Evolutionary conservation across 2,888 invertebrate species (phyloP).

Genomic region (Lasioglossum pauxillum): DNA sequence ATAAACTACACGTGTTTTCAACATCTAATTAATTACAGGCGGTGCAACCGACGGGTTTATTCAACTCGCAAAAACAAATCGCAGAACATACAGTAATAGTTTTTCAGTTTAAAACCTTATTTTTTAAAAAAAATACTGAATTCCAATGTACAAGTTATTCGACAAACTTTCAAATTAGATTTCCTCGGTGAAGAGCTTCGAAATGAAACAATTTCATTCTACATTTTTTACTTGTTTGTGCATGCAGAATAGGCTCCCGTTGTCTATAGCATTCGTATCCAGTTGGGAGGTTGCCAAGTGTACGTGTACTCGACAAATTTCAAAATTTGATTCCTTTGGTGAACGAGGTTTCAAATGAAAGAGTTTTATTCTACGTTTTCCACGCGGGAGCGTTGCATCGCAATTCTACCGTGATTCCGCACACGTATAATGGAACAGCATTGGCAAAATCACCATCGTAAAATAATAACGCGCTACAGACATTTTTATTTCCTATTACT

Average conservation of each 20-base stretch:
- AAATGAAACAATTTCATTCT: slow-evolving; percentile 3
- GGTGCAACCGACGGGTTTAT: neutral
- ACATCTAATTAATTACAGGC: neutral
- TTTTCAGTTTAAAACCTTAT: neutral
- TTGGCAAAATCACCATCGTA: neutral
- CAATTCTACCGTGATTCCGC: neutral
- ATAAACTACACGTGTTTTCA: neutral
- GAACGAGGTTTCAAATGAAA: neutral
- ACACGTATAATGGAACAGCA: neutral
- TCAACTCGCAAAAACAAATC: neutral
- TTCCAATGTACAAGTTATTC: neutral
- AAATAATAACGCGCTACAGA: neutral
- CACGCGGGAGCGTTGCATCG: neutral
- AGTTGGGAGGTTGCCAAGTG: slow-evolving; percentile 6
- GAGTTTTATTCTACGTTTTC: neutral
- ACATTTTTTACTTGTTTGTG: slow-evolving; percentile 5
- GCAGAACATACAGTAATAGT: neutral
- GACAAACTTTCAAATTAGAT: neutral
- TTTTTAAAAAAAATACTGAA: neutral
- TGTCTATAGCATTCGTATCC: neutral
- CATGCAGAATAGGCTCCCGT: neutral
- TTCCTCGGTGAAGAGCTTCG: neutral
- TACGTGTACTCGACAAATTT: slow-evolving; percentile 9
- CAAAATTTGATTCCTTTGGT: neutral
- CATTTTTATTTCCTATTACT: neutral